Evolutionary conservation across 2,113 vertebrate species (phyloP), one percentile per base, ranked within the genome.

Genomic region (Sinocyclocheilus grahami): DNA sequence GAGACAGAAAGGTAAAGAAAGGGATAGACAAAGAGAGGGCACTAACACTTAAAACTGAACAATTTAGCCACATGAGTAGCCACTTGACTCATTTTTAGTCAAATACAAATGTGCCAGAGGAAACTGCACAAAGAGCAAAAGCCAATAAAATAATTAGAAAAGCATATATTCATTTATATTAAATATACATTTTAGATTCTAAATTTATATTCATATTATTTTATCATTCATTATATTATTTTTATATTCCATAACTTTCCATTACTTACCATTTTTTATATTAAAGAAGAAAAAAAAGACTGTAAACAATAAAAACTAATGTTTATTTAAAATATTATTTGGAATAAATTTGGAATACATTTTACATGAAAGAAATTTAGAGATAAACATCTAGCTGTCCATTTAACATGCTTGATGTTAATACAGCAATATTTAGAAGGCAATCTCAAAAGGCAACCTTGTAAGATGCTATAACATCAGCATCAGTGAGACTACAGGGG

Each of bases 21-120:
- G 63, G 63, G 33, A 51, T 13, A 83, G 33, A 83, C 51, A 84
- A 74, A 84, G 82, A 74, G 33, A 84, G 51, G 51, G 22, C 60
- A 24, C 4, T 79, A 39, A 16, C 55, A 58, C 30, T 46, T 46
- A 30, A 83, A 55, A 72, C 30, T 3, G 39, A 65, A 82, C 22
- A 42, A 37, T 79, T 74, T 74, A n/a, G 14, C 11, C 46, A 10
- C 30, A 18, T 20, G 42, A 58, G 51, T n/a, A 51, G 22, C 72
- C 20, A 79, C 24, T 20, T 62, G 11, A 80, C 12, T 46, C 12
- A 20, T 11, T 58, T 37, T 78, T 80, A 62, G 22, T 46, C n/a
- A 81, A 79, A 60, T 39, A 60, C 24, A 60, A 79, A 60, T 12
- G 78, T 30, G 1, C 51, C 46, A 51, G 22, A 76, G 22, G 42